A percentile compares a stretch with the other conserved stretches of the same genome.
Evolutionary conservation across 2,888 invertebrate species (phyloP).

Genomic region (Proisotoma minuta): DNA sequence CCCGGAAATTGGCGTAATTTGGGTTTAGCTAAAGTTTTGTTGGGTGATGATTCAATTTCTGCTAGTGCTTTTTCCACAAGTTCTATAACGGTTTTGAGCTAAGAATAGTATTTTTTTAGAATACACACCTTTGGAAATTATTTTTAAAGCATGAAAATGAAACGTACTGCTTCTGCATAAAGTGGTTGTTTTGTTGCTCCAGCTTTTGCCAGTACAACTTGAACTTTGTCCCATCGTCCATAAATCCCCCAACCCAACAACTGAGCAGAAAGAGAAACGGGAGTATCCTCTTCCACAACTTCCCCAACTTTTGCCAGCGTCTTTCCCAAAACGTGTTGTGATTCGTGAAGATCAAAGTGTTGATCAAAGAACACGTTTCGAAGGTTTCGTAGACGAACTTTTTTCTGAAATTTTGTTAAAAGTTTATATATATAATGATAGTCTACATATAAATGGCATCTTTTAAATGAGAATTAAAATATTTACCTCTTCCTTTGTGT

Average conservation of each 20-base stretch:
- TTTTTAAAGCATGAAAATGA: not conserved
- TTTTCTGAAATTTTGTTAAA: conserved; percentile 52
- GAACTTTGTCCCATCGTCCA: conserved; percentile 61
- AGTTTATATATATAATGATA: conserved; percentile 2
- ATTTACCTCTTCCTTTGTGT: conserved; percentile 48
- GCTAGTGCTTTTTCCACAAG: conserved; percentile 55
- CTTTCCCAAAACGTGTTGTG: conserved; percentile 72
- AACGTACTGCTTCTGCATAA: conserved; percentile 37
- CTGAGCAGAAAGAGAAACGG: conserved; percentile 58
- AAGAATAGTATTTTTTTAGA: conserved; percentile 1
- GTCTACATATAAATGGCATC: not conserved
- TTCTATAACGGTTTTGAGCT: conserved; percentile 45
- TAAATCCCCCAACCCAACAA: conserved; percentile 65
- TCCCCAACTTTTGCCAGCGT: conserved; percentile 65
- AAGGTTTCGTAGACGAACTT: conserved; percentile 70
- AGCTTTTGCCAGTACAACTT: conserved; percentile 48
- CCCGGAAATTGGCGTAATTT: conserved; percentile 35
- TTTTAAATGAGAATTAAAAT: not conserved
- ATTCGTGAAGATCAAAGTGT: conserved; percentile 78
- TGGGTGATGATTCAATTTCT: conserved; percentile 40
- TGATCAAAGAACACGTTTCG: conserved; percentile 80
- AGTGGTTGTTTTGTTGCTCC: conserved; percentile 18
- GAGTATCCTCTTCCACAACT: conserved; percentile 51
- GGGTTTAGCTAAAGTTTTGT: conserved; percentile 36
- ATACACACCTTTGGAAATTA: not conserved